Conservation (phyloP, 2,113 vertebrate genomes). For the Indicator indicator region DNA sequence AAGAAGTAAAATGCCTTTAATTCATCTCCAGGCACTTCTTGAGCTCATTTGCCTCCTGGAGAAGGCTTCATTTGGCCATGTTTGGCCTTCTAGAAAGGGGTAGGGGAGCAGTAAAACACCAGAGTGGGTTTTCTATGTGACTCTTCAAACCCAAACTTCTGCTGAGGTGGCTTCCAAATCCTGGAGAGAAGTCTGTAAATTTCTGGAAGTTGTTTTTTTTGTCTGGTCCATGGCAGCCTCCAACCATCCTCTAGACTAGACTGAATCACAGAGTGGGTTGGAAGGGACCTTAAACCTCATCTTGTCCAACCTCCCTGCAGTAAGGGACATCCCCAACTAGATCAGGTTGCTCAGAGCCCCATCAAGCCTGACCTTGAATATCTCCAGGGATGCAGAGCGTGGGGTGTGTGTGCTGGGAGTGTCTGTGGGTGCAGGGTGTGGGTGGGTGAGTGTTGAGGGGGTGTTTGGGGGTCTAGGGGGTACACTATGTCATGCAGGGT, state of each 20-base stretch:
- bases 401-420: not conserved
- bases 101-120: not conserved
- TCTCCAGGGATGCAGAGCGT: not conserved
- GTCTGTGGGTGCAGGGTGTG: not conserved
- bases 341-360: no score
- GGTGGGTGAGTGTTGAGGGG: no score
- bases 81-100: not conserved
- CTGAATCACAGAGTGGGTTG: not conserved
- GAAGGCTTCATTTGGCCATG: not conserved
- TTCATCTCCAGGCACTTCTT: not conserved
- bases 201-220: not conserved
- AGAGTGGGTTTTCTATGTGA: not conserved
- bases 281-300: no score
- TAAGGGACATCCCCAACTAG: no score
- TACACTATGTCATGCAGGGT: not conserved
- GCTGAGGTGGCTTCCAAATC: not conserved
- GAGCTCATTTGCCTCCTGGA: not conserved
- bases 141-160: no score
- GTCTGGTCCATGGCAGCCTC: not conserved
- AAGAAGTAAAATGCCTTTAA: not conserved
- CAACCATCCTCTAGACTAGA: not conserved
- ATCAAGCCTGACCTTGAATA: no score
- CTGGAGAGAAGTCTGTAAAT: not conserved
- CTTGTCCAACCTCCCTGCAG: no score
- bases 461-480: not conserved